These are phyloP conservation scores for Caenorhabditis becei DNA, from an alignment of 2,888 invertebrate genomes.

Conservation along the genomic window DNA sequence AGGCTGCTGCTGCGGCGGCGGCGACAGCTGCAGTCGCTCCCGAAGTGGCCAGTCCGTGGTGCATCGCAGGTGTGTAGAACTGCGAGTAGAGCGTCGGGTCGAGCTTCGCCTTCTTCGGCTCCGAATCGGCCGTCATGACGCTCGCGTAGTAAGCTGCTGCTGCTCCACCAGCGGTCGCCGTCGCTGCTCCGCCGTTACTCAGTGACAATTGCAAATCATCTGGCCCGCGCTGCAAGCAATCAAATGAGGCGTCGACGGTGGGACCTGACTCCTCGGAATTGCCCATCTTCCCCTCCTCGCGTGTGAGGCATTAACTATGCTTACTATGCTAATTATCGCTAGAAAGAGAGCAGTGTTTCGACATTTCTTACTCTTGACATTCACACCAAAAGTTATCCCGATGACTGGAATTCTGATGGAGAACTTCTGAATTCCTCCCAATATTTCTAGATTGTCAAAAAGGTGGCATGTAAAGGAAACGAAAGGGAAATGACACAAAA, in stretches of 20 bases:
- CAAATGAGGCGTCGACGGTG: constrained; percentile 15
- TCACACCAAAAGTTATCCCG: constrained; percentile 17
- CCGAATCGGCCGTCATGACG: constrained; percentile 77
- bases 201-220: constrained; percentile 75
- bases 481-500: not conserved
- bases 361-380: not conserved
- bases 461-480: constrained; percentile 1
- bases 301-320: constrained; percentile 60
- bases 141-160: constrained; percentile 54
- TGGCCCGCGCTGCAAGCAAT: constrained; percentile 75
- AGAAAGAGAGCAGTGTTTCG: not conserved
- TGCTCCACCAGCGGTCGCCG: constrained; percentile 57
- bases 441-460: not conserved
- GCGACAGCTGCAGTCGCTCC: constrained; percentile 13
- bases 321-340: constrained; percentile 59
- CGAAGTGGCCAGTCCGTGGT: constrained; percentile 24
- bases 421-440: not conserved
- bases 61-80: constrained; percentile 52
- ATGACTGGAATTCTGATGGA: not conserved
- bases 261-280: constrained; percentile 25
- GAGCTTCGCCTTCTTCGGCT: constrained; percentile 77
- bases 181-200: constrained; percentile 66
- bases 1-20: constrained; percentile 46
- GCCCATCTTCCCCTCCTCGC: constrained; percentile 26
- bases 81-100: constrained; percentile 67